Evolutionary conservation across 2,888 invertebrate genomes (phyloP), one percentile per base, ranked within the genome.

Genomic region (Alitta virens): DNA sequence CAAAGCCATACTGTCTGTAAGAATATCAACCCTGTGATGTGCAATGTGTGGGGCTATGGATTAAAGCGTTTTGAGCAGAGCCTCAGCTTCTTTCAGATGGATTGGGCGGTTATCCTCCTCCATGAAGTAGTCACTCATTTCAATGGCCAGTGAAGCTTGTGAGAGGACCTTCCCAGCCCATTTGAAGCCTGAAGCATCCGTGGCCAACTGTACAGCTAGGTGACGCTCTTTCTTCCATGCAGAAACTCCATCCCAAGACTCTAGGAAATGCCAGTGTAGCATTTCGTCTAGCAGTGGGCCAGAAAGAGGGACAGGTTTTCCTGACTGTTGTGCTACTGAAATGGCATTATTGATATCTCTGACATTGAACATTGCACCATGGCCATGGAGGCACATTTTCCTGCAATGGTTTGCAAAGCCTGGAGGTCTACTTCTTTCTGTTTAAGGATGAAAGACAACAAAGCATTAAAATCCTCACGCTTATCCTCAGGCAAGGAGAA

Each of bases 381-480:
- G 18, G 46, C 46, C 46, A 46, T 46, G 5, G 46, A 46, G n/a
- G 46, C 46, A n/a, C 46, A 46, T n/a, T 46, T 46, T n/a, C 46
- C 46, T 3, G 46, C 21, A 7, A 46, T n/a, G 46, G 9, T n/a
- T n/a, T 46, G n/a, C n/a, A 46, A n/a, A 16, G 46, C 3, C 7
- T 21, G 5, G 3, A 46, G 7, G n/a, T 46, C 18, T 46, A 46
- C n/a, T 16, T 46, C 46, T 21, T 46, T 5, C 7, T 3, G n/a
- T 3, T n/a, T 9, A n/a, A 46, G 21, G 5, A 5, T 46, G n/a
- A 18, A n/a, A 7, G 5, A 18, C 7, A 5, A 5, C 21, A 46
- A 5, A 18, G 18, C 40, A 9, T 12, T 12, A 16, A 46, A 46
- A n/a, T n/a, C n/a, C 21, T 18, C 21, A 7, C n/a, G 5, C 21